These are phyloP conservation scores for Sarcoramphus papa DNA, from an alignment of 2,797 vertebrate genomes.

Conservation along the genomic window DNA sequence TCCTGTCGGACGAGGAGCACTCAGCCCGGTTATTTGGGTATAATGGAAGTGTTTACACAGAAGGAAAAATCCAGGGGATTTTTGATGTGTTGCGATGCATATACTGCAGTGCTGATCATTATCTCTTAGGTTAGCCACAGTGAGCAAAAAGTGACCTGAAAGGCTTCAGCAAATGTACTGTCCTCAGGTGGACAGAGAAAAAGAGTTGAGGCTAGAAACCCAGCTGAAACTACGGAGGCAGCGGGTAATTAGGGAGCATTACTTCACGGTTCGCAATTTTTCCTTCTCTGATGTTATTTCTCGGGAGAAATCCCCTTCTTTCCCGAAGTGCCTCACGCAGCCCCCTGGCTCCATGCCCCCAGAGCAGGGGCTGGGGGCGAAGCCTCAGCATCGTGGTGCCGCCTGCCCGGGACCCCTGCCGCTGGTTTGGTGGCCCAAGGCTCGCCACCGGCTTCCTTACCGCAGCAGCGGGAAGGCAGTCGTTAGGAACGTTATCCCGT, in stretches of 20 bases:
- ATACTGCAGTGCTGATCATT: background rate
- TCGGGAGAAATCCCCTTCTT: background rate
- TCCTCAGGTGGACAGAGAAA: background rate
- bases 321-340: background rate
- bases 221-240: background rate
- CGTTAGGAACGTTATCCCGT: rapidly evolving
- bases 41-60: background rate
- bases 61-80: background rate
- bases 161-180: background rate
- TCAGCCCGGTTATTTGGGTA: background rate
- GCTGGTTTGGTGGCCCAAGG: background rate
- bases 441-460: rapidly evolving
- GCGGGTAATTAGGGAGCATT: background rate
- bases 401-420: rapidly evolving
- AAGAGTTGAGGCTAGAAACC: background rate
- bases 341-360: background rate
- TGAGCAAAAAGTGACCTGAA: background rate
- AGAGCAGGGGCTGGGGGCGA: background rate
- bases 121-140: background rate
- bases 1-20: background rate
- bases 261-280: rapidly evolving
- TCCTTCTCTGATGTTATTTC: background rate
- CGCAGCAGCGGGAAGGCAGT: background rate
- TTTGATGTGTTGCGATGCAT: background rate
- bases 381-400: background rate